Evolutionary conservation across 37 sponge, comb jelly and placozoan species (phyloP), one percentile per base, ranked within the genome.

Genomic region (Bolinopsis microptera): DNA sequence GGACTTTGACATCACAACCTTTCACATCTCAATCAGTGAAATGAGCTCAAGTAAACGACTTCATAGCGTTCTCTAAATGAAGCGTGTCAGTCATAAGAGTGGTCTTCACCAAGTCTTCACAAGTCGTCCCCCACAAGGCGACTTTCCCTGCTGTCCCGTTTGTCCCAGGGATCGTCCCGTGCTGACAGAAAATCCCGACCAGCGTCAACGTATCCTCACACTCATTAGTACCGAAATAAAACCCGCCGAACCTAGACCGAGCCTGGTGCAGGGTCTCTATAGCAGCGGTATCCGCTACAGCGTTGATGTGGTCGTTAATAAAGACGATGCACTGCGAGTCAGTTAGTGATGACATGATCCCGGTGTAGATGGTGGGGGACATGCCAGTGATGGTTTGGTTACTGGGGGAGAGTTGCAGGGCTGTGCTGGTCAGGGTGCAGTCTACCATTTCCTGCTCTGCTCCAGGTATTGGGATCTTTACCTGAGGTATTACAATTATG

Each of bases 251-350:
- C 90, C 90, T 28, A 38, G 36, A 21, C 3, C 80, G 80, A 5
- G 80, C 80, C 36, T 86, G 90, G 30, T 41, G 90, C 30, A 86
- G 90, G n/a, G 90, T 86, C 90, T 86, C 90, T 30, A 86, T 23
- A 5, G 90, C 90, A 24, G 90, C 90, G 35, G 90, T 40, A 27
- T 86, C 90, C 0, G 90, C 90, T 24, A 86, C 90, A 33, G 90
- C 90, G 24, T 28, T 34, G 26, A 86, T 86, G 61, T 86, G 90
- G 36, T 86, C 90, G 61, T 41, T 86, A 40, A 86, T 86, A 30
- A 86, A 86, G 1, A 86, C 90, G 8, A 86, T 8, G 39, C 48
- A 39, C 31, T 86, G 90, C 2, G 61, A 23, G n/a, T 40, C 90
- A 24, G 90, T 33, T 38, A 86, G 61, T 39, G 38, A 36, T 0